Evolutionary conservation across 2,888 invertebrate genomes (phyloP).

Genomic region (Neoascia interrupta): DNA sequence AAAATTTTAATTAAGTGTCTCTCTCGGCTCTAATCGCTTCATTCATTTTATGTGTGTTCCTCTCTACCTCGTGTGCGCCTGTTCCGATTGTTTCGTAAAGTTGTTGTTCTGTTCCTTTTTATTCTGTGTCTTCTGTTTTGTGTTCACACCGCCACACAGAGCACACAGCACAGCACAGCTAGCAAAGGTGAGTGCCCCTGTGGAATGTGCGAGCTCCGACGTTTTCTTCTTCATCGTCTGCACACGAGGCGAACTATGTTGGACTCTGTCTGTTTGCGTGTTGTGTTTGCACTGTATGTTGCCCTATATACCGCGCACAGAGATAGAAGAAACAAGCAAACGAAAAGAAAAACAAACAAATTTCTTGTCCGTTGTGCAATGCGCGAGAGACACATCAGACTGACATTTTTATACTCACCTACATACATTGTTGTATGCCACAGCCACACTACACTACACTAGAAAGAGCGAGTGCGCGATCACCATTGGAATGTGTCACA

Average conservation of each 20-base stretch:
- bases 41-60: conserved; percentile 28
- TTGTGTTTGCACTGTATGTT: conserved; percentile 45
- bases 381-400: conserved; percentile 6
- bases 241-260: conserved; percentile 35
- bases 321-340: conserved; percentile 24
- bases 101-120: conserved; percentile 20
- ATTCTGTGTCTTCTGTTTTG: conserved; percentile 27
- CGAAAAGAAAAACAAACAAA: conserved; percentile 42
- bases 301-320: conserved; percentile 56
- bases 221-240: conserved; percentile 44
- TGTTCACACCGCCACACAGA: conserved; percentile 36
- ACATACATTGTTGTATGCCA: no score
- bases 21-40: conserved; percentile 48
- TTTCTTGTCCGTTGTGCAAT: conserved; percentile 57
- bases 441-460: no score
- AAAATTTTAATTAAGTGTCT: conserved; percentile 64
- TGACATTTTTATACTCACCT: conserved; percentile 5
- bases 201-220: conserved; percentile 65
- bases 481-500: conserved; percentile 58
- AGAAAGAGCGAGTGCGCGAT: conserved; percentile 36
- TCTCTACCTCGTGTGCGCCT: conserved; percentile 14
- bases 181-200: conserved; percentile 68
- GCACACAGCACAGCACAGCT: conserved; percentile 44
- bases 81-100: neutral
- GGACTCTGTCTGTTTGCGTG: conserved; percentile 37